These are phyloP conservation scores for Trogon surrucura DNA, from an alignment of 2,113 vertebrate genomes.

Conservation along the genomic window DNA sequence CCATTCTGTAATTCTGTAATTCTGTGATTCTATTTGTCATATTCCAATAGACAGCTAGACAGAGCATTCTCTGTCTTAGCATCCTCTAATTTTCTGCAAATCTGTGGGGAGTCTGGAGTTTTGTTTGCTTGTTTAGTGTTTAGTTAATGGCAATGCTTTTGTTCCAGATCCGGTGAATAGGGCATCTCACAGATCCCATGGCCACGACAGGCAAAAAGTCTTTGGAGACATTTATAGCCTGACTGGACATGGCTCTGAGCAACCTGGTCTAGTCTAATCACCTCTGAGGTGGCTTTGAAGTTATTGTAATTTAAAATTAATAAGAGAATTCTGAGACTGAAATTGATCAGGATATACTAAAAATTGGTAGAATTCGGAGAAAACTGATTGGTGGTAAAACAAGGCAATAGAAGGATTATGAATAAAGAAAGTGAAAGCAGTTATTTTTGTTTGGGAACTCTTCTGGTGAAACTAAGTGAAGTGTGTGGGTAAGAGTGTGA, in stretches of 20 bases:
- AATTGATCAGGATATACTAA: not conserved
- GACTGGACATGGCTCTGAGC: not conserved
- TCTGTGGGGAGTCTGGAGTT: too few relatives aligned
- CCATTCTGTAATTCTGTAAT: too few relatives aligned
- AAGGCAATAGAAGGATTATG: not conserved
- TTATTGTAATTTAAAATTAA: not conserved
- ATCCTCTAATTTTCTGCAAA: not conserved
- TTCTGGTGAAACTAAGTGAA: not conserved
- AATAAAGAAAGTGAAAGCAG: not conserved
- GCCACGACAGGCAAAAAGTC: accelerated
- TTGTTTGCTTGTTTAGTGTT: not conserved
- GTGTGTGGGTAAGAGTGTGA: not conserved
- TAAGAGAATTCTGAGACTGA: not conserved
- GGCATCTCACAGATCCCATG: not conserved
- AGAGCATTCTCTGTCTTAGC: not conserved
- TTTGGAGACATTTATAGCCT: not conserved
- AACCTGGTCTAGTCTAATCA: not conserved
- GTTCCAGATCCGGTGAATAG: not conserved
- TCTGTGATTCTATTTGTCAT: not conserved
- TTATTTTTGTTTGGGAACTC: not conserved
- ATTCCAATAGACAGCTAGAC: not conserved
- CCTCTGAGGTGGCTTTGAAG: not conserved
- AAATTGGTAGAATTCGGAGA: not conserved
- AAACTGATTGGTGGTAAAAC: not conserved
- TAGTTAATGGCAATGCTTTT: not conserved